phyloP scores from a whole-genome alignment of 2,113 vertebrate species.

The Anseranas semipalmata region DNA sequence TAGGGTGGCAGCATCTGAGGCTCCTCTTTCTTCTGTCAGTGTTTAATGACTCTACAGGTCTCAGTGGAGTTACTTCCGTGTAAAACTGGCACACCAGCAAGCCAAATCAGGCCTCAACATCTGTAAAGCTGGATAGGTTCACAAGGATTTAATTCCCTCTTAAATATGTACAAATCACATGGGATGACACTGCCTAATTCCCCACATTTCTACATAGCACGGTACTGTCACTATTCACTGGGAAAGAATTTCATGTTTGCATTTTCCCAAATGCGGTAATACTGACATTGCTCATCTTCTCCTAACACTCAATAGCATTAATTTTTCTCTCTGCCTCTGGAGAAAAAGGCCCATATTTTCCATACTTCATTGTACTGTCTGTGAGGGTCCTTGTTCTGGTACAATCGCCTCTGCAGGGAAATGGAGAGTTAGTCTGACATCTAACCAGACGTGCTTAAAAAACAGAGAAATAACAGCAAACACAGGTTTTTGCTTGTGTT shows the following conservation, averaged over 20 bases:
- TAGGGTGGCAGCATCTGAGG: constrained; percentile 19
- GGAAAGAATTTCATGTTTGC: constrained; percentile 59
- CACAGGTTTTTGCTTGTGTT: background rate
- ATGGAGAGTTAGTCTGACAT: background rate
- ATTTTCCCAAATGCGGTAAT: constrained; percentile 29
- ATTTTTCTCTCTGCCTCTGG: background rate
- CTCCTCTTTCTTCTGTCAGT: background rate
- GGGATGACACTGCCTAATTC: constrained; percentile 48
- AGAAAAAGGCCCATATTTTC: constrained; percentile 18
- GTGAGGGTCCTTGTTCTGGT: background rate
- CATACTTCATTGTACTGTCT: background rate
- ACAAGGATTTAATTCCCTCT: constrained; percentile 43
- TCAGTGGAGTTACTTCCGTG: constrained; percentile 11
- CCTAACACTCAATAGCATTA: background rate
- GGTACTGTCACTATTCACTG: constrained; percentile 12
- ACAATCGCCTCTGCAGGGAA: background rate
- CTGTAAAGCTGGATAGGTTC: constrained; percentile 26
- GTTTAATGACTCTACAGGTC: constrained; percentile 18
- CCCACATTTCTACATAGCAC: constrained; percentile 20
- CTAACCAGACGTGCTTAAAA: background rate
- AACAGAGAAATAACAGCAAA: background rate
- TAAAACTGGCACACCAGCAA: constrained; percentile 34
- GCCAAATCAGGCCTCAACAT: background rate
- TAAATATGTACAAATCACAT: constrained; percentile 45
- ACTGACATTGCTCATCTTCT: constrained; percentile 32